A percentile compares a stretch with the other conserved stretches of the same genome.
phyloP scores from a whole-genome alignment of 2,113 vertebrate species.

The Opisthocomus hoazin region DNA sequence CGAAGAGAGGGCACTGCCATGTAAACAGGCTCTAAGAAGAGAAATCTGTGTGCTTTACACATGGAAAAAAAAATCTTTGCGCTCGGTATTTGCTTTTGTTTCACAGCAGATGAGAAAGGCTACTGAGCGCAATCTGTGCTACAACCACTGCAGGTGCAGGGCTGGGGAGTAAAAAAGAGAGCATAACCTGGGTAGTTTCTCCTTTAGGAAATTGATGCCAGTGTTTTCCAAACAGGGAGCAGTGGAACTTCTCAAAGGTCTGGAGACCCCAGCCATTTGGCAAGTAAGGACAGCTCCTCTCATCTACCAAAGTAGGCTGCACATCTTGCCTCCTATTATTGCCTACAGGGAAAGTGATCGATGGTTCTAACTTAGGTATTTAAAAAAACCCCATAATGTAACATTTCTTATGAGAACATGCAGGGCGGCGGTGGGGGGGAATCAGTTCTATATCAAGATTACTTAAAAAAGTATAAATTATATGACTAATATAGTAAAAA shows the following conservation, averaged over 20 bases:
- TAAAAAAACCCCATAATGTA: neutral
- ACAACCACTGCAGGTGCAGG: conserved; percentile 3
- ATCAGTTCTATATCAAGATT: neutral
- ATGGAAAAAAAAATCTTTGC: conserved; percentile 5
- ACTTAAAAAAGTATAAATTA: neutral
- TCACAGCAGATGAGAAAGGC: neutral
- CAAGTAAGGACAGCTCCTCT: neutral
- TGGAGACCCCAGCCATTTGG: neutral
- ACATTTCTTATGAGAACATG: neutral
- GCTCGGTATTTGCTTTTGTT: neutral
- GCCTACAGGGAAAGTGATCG: neutral
- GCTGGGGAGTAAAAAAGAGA: neutral
- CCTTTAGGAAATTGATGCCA: neutral
- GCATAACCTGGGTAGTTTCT: neutral
- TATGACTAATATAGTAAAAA: neutral
- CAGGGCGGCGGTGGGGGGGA: too few relatives aligned
- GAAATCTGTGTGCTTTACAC: neutral
- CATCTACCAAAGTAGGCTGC: neutral
- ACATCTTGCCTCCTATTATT: neutral
- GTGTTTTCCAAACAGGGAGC: neutral
- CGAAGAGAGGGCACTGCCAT: neutral
- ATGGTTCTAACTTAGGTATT: neutral
- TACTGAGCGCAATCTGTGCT: neutral
- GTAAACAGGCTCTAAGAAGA: conserved; percentile 15
- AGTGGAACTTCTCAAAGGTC: neutral